A percentile compares a stretch with the other conserved stretches of the same genome.
Evolutionary conservation across 2,797 vertebrate genomes (phyloP).

Genomic region (Podargus strigoides): DNA sequence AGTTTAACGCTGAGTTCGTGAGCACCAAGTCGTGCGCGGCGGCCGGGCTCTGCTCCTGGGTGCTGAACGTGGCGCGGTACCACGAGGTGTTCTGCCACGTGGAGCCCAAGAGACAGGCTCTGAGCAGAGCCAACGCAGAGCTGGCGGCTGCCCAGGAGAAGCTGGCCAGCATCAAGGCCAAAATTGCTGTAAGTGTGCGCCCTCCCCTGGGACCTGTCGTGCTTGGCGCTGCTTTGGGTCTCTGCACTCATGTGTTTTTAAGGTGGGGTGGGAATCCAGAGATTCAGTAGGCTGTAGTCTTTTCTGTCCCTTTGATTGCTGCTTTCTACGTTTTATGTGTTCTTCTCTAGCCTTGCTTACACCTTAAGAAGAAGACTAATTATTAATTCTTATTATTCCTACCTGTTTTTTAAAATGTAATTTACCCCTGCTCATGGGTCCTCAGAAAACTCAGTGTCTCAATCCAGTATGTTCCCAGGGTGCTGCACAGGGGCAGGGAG

Average conservation of each 20-base stretch:
- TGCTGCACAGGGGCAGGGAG: not conserved
- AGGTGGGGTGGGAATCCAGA: not conserved
- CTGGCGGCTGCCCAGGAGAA: slow-evolving; percentile 90
- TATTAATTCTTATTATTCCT: not conserved
- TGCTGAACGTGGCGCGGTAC: slow-evolving; percentile 89
- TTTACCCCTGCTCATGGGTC: not conserved
- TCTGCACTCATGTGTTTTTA: rapidly evolving
- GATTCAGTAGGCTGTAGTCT: not conserved
- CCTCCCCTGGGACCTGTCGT: rapidly evolving
- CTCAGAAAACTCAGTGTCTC: not conserved
- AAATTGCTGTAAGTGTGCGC: slow-evolving; percentile 84
- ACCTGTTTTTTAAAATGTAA: not conserved
- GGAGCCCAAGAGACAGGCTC: slow-evolving; percentile 90
- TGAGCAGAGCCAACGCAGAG: slow-evolving; percentile 86
- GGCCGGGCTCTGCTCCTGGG: slow-evolving; percentile 95
- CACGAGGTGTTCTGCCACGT: slow-evolving; percentile 90
- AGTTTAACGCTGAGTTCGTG: slow-evolving; percentile 87
- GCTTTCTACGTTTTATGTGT: not conserved
- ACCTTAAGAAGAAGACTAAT: not conserved
- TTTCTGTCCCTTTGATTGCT: not conserved
- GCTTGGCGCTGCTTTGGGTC: not conserved
- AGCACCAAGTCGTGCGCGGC: slow-evolving; percentile 87
- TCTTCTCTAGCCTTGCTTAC: not conserved
- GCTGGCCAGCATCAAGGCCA: slow-evolving; percentile 83
- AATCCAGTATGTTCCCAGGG: not conserved